Conservation (phyloP, 2,888 invertebrate species). For the Cyclophora punctaria region DNA sequence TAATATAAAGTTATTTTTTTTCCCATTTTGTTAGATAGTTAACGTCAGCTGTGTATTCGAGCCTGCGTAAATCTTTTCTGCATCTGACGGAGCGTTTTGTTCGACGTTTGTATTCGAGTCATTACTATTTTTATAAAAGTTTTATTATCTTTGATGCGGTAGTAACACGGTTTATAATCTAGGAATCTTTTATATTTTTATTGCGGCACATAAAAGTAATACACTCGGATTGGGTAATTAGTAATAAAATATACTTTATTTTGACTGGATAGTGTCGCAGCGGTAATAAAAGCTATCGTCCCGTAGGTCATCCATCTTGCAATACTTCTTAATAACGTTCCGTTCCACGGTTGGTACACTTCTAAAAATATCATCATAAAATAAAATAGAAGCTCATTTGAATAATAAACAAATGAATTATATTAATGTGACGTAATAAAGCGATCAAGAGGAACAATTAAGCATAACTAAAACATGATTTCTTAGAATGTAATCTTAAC, state of each 20-base stretch:
- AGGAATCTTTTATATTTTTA: not conserved
- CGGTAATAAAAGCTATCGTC: no score
- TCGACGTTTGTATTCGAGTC: slow-evolving; percentile 15
- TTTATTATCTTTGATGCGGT: slow-evolving; percentile 10
- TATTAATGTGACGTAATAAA: slow-evolving; percentile 9
- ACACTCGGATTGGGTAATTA: no score
- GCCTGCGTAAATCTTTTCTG: slow-evolving; percentile 16
- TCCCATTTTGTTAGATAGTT: slow-evolving; percentile 13
- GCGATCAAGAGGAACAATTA: slow-evolving; percentile 19
- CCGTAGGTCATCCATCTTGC: no score
- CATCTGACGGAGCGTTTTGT: slow-evolving; percentile 16
- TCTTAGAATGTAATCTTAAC: slow-evolving; percentile 8
- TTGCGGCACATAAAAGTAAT: slow-evolving; percentile 9
- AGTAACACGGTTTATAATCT: slow-evolving; percentile 12
- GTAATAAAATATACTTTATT: slow-evolving; percentile 26
- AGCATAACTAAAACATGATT: slow-evolving; percentile 10
- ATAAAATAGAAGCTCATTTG: no score
- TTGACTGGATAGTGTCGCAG: no score
- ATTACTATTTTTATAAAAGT: slow-evolving; percentile 16
- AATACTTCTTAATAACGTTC: no score
- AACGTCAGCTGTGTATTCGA: slow-evolving; percentile 18
- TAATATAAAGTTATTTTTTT: slow-evolving; percentile 18
- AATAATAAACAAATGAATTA: slow-evolving; percentile 14
- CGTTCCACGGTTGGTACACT: no score
- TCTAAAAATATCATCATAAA: no score